These are phyloP conservation scores for Ophthalmolycus amberensis DNA, from an alignment of 2,113 vertebrate species.

Conservation along the genomic window DNA sequence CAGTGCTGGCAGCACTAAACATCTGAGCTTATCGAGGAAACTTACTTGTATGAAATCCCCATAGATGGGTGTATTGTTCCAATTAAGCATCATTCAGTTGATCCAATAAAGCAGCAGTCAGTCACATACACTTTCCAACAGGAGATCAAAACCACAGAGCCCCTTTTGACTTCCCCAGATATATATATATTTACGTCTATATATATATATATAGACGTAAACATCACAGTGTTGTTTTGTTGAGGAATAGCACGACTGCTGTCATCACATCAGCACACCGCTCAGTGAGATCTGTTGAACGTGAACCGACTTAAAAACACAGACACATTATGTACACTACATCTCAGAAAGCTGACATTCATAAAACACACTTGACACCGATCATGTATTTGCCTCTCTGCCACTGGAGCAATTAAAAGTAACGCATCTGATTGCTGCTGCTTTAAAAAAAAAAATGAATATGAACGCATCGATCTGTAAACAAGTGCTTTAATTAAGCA, in stretches of 20 bases:
- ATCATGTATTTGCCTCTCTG: background rate
- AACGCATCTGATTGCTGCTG: background rate
- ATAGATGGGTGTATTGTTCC: background rate
- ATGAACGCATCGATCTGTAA: slow-evolving; percentile 1
- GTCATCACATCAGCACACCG: slow-evolving; percentile 29
- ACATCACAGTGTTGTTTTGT: background rate
- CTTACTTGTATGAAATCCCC: background rate
- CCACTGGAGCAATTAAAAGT: background rate
- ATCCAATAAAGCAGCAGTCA: background rate
- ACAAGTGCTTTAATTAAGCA: slow-evolving; percentile 12
- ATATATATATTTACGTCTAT: no score
- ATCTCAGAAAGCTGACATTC: background rate
- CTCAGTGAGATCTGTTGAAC: slow-evolving; percentile 20
- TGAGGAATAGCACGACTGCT: slow-evolving; percentile 2
- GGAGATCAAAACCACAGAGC: background rate
- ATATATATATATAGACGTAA: background rate
- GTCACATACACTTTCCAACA: background rate
- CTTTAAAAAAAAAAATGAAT: background rate
- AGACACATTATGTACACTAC: slow-evolving; percentile 17
- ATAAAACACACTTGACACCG: background rate
- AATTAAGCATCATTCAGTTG: background rate
- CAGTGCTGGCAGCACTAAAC: slow-evolving; percentile 11
- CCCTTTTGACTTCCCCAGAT: background rate
- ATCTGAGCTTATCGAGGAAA: background rate
- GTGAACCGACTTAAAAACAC: slow-evolving; percentile 37